These are phyloP conservation scores for Andrena bucephala DNA, from an alignment of 2,888 invertebrate genomes.

Conservation along the genomic window DNA sequence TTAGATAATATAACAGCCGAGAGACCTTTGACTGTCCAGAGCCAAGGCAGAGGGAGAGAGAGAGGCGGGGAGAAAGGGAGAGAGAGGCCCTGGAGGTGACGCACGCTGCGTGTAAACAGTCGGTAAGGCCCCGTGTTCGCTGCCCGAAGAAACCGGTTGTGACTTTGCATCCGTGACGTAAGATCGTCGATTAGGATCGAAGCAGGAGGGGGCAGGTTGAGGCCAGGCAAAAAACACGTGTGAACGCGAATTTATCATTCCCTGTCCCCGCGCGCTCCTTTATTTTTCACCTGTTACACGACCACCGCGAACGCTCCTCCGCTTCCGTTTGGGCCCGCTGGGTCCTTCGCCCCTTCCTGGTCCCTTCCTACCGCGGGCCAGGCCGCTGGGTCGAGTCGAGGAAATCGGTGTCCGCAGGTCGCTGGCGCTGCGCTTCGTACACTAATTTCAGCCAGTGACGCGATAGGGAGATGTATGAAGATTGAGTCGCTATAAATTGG, in stretches of 20 bases:
- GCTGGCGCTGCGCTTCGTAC: background rate
- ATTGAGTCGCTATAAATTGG: too few species aligned
- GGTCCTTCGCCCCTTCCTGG: conserved; percentile 14
- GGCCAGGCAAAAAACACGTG: conserved; percentile 67
- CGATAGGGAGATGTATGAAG: too few species aligned
- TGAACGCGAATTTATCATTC: conserved; percentile 75
- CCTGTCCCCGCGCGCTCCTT: conserved; percentile 35
- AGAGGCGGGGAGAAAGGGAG: background rate
- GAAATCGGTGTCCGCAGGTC: background rate
- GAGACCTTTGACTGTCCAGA: conserved; percentile 48
- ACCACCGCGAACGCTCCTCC: conserved; percentile 37
- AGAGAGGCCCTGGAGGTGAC: conserved; percentile 43
- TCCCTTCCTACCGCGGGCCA: conserved; percentile 6
- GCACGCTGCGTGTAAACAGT: conserved; percentile 73
- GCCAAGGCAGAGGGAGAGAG: background rate
- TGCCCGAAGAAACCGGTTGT: conserved; percentile 81
- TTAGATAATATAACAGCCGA: conserved; percentile 44
- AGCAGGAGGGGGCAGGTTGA: conserved; percentile 35
- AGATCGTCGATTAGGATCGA: conserved; percentile 79
- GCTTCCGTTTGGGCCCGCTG: conserved; percentile 21
- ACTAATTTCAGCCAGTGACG: background rate
- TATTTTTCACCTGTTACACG: conserved; percentile 60
- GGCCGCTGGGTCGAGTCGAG: background rate
- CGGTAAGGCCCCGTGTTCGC: conserved; percentile 65
- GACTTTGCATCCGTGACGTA: conserved; percentile 83